Percentiles rank a stretch among this genome's conserved stretches.
Conservation (phyloP, 2,888 invertebrate genomes). For the Hypomecis punctinalis region DNA sequence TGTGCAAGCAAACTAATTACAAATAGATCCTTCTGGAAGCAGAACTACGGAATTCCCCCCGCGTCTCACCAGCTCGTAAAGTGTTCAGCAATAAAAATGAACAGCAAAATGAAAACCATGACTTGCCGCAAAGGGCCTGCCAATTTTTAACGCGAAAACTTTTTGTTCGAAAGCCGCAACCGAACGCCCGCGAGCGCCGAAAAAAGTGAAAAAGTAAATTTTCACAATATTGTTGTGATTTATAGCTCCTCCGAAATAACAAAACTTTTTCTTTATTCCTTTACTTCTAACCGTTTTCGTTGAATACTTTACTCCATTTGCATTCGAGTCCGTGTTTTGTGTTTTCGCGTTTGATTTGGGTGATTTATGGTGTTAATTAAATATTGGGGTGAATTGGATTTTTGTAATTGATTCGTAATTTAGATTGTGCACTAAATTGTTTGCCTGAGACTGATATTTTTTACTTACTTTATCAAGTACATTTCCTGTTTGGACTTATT, state of each 20-base stretch:
- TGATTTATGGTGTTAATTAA: slow-evolving; percentile 41
- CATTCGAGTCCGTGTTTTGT: slow-evolving; percentile 42
- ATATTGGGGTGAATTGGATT: slow-evolving; percentile 35
- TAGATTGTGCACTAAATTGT: not conserved
- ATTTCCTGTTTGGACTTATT: no score
- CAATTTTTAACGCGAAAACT: slow-evolving; percentile 67
- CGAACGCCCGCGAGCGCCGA: slow-evolving; percentile 30
- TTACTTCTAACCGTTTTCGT: slow-evolving; percentile 49
- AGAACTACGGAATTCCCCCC: slow-evolving; percentile 2
- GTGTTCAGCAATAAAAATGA: slow-evolving; percentile 42
- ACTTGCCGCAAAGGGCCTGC: slow-evolving; percentile 58
- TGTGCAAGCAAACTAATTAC: no score
- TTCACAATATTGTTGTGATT: slow-evolving; percentile 69
- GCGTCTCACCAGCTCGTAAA: slow-evolving; percentile 9
- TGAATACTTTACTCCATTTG: slow-evolving; percentile 47
- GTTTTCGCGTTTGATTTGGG: slow-evolving; percentile 27
- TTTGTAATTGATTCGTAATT: slow-evolving; percentile 20
- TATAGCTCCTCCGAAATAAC: slow-evolving; percentile 55
- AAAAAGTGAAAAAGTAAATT: slow-evolving; percentile 56
- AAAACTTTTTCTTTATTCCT: slow-evolving; percentile 53
- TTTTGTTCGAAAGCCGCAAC: slow-evolving; percentile 45
- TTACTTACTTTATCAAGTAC: no score
- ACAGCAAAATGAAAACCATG: slow-evolving; percentile 49
- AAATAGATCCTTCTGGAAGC: not conserved
- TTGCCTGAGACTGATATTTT: no score